Conservation (phyloP, 2,113 vertebrate genomes). For the Cochlearius cochlearius region DNA sequence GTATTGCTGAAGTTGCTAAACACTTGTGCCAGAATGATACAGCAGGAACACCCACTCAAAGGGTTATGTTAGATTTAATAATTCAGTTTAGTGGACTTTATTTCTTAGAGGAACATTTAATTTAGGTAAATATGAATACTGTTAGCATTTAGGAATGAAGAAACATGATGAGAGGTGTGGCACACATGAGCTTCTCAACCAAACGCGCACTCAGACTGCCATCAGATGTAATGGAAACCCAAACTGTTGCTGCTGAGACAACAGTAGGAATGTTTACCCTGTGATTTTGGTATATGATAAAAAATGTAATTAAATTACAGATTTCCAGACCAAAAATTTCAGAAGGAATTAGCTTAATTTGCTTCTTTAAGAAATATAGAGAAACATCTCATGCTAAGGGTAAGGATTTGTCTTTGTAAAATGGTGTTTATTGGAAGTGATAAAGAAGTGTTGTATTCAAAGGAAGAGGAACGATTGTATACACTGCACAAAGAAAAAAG, state of each 20-base stretch:
- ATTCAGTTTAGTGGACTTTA: neutral
- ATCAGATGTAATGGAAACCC: fast-evolving
- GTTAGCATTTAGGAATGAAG: neutral
- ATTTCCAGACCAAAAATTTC: neutral
- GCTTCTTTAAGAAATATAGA: neutral
- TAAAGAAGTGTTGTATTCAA: neutral
- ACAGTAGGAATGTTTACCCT: neutral
- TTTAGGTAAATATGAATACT: neutral
- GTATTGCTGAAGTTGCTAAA: neutral
- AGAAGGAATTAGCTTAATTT: neutral
- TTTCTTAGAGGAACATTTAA: neutral
- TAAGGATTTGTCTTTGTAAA: neutral
- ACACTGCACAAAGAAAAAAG: neutral
- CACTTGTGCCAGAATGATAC: neutral
- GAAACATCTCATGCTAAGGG: neutral
- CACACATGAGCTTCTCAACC: neutral
- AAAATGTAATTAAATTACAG: neutral
- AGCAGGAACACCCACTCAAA: neutral
- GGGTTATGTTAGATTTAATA: neutral
- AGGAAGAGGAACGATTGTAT: neutral
- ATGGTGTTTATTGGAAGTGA: neutral
- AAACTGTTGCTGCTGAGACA: neutral
- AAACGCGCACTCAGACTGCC: neutral
- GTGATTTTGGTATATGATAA: neutral
- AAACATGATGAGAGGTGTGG: neutral